Base-by-base conservation (phyloP, 2,888 invertebrate genomes). In the Monochamus alternatus region DNA sequence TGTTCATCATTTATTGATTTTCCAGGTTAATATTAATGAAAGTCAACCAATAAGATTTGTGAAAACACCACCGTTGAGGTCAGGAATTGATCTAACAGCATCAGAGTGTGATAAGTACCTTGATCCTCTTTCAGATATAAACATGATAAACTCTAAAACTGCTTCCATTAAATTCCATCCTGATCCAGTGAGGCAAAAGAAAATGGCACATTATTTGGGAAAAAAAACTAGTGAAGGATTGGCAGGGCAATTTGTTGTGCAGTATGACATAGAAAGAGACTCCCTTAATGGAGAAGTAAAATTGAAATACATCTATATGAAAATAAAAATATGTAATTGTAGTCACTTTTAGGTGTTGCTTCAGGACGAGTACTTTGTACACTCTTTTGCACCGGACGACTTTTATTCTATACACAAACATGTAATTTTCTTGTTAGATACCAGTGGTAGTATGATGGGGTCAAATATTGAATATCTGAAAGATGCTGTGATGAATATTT, bases 261-360 rank as follows among this genome's bases (percentile, higher is more conserved):
- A 93, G 82, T 94, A 94, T 86, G 94, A 94, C 80, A 93, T 94
- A 0, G 91, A 92, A 52, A 89, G n/a, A n/a, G n/a, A n/a, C n/a
- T n/a, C n/a, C n/a, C n/a, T n/a, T n/a, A n/a, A n/a, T n/a, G n/a
- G n/a, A n/a, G n/a, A n/a, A n/a, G n/a, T n/a, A n/a, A n/a, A n/a
- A n/a, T n/a, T n/a, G n/a, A n/a, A n/a, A n/a, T n/a, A n/a, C n/a
- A n/a, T n/a, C n/a, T n/a, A n/a, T n/a, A n/a, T n/a, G n/a, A n/a
- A n/a, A n/a, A n/a, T n/a, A n/a, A n/a, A n/a, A n/a, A n/a, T n/a
- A n/a, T n/a, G n/a, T n/a, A n/a, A n/a, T n/a, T n/a, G n/a, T n/a
- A n/a, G n/a, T n/a, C n/a, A n/a, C n/a, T 47, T 52, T 52, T 52
- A 52, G 52, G 52, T 52, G 52, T 52, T 52, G 12, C n/a, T 52